Base-by-base conservation (phyloP, 2,797 vertebrate species). In the Pipistrellus pygmaeus region DNA sequence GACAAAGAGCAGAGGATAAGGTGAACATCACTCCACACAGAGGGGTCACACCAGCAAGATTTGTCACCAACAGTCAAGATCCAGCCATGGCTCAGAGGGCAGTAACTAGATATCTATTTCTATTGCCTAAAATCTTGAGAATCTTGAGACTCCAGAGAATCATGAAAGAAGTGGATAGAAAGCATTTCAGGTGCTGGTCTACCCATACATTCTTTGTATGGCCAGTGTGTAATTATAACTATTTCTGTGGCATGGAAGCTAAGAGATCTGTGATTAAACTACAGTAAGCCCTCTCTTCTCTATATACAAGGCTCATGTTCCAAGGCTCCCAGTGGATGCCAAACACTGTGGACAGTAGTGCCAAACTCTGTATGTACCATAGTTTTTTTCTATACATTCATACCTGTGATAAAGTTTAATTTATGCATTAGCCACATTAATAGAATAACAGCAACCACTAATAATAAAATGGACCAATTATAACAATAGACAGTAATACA, bases 141-240 rank as follows among this genome's bases (percentile, higher is more conserved):
- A 57, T 44, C 35, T 85, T 72, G 35, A 57, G 44, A 32, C 23
- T 32, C 8, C 11, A 73, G 8, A 53, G 4, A 80, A 73, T 27
- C 20, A 6, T n/a, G 23, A n/a, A 62, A 30, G 4, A 46, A 78
- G 3, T 44, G 15, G 1, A 41, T 1, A 75, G 27, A 0, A 88
- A 69, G 13, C 10, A 38, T 55, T 78, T 41, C 21, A 57, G 8
- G 48, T 57, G 4, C 12, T 11, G 14, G 7, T 73, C n/a, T 72
- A 57, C 6, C 2, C 4, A 62, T 0, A 23, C 0, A 20, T 53
- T 3, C 1, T 7, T 51, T 64, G 35, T 25, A 38, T 44, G 13
- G 25, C 62, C 44, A 30, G n/a, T 13, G 14, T 32, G 21, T 25
- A 88, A 30, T n/a, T 88, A 35, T 5, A 83, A 44, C 51, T 10